Evolutionary conservation across 2,888 invertebrate species (phyloP).

Genomic region (Meteorus cinctellus): DNA sequence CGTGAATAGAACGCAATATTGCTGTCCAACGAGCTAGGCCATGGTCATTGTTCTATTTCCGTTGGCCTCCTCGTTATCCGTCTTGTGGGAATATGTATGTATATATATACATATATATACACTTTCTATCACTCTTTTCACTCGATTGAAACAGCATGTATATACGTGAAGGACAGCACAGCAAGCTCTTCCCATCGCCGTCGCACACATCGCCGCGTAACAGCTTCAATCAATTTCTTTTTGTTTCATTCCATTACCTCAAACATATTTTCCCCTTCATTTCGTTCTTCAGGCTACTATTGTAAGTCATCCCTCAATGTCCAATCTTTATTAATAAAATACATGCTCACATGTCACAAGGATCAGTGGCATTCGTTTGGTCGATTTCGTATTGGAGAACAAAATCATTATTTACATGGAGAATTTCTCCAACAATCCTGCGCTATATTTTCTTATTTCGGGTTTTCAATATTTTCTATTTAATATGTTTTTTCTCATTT

Average conservation of each 20-base stretch:
- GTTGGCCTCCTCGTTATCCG: conserved; percentile 4
- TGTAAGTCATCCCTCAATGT: conserved; percentile 10
- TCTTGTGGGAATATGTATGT: conserved; percentile 10
- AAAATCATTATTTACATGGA: background rate
- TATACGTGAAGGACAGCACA: conserved; percentile 34
- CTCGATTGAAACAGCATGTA: conserved; percentile 20
- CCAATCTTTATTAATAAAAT: conserved; percentile 19
- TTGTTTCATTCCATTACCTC: background rate
- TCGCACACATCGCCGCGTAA: conserved; percentile 33
- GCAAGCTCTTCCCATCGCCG: conserved; percentile 30
- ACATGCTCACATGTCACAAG: conserved; percentile 6
- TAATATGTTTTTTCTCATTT: too few relatives aligned
- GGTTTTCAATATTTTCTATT: too few relatives aligned
- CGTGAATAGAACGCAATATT: conserved; percentile 12
- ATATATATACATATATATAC: conserved; percentile 2
- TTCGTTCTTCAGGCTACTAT: background rate
- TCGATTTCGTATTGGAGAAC: background rate
- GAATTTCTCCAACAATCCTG: too few relatives aligned
- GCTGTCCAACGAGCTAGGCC: conserved; percentile 47
- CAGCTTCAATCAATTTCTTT: conserved; percentile 25
- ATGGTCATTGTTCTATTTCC: conserved; percentile 48
- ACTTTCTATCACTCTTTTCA: conserved; percentile 4
- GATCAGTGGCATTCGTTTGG: conserved; percentile 1
- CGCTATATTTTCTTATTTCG: too few relatives aligned
- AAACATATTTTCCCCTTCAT: background rate